Evolutionary conservation across 2,888 invertebrate genomes (phyloP), one percentile per base, ranked within the genome.

Genomic region (Phalera bucephala): DNA sequence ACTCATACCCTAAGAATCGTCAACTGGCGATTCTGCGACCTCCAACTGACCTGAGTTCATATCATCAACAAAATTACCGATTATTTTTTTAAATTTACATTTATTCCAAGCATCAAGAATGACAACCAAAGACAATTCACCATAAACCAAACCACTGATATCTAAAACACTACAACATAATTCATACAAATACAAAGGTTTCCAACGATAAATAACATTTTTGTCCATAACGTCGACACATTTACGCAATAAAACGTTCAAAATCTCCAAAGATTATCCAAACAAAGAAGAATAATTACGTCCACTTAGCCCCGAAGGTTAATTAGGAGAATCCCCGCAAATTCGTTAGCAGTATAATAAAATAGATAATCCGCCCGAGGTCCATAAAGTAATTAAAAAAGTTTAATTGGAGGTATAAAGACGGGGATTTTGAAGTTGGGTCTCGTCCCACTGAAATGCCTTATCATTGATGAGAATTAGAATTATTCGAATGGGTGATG

Each of bases 301-400:
- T 27, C 47, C 38, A 36, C 40, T 29, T 48, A 33, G 40, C 43
- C n/a, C 36, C 40, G 5, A 26, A 42, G 44, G 44, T 45, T 59
- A 58, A 54, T 43, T 43, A 58, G 35, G 31, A 31, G 19, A 8
- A 29, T 19, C 7, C 29, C 40, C 41, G 11, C 52, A 44, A 52
- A 52, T 58, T 57, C 53, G 45, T 52, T 52, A 45, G 37, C 40
- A 12, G 33, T 33, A 40, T 35, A 48, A 60, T 58, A 40, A 56
- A 56, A 51, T 44, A 68, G 65, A 67, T 73, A 71, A 76, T 71
- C 69, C 60, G 37, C 23, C 45, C 54, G 53, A 64, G 64, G 64
- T 61, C 64, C 47, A 52, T 54, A 60, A 70, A 70, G 68, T 70
- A 75, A 80, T 78, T 78, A 77, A 76, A 58, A 77, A 80, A 79